Evolutionary conservation across 2,113 vertebrate genomes (phyloP), one percentile per base, ranked within the genome.

Genomic region (Gasterosteus aculeatus): DNA sequence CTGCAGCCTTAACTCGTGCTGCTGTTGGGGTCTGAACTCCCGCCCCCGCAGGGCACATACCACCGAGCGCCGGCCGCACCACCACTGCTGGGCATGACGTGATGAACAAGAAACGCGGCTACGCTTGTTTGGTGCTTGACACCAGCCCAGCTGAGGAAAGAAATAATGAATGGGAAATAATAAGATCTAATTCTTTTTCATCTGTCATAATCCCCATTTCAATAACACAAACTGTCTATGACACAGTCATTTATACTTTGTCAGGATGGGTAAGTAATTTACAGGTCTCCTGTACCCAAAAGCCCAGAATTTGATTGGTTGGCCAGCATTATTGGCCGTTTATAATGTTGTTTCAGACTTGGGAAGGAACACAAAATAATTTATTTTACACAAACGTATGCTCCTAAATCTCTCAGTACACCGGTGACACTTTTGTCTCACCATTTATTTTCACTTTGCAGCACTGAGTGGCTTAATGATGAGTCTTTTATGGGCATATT

Each of bases 1-100:
- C 72, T 95, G 94, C 72, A 98, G 96, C 81, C 85, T 92, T 86
- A 94, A 91, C 67, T 98, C 97, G 57, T 95, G 95, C 84, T 97
- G 96, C 86, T 96, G 93, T 77, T 97, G 96, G 59, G 96, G 94
- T 61, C 94, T 93, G 83, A 99, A 94, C 93, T 99, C 97, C 56
- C 97, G 94, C 18, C 95, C 96, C 80, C 97, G 96, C 74, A 99
- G 91, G 49, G 96, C 98, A 87, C 93, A 97, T 18, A 99, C 97
- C 89, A 99, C 88, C 0, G 97, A 99, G 88, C 91, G 94, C 85
- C 95, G 95, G 79, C 88, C 89, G 75, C 87, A 87, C 90, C 92
- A 92, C 90, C 93, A 94, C 75, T 89, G 92, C 87, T 93, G 93
- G 44, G 90, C 92, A 81, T 93, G 96, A 91, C 7, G 93, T 84